Evolutionary conservation across 2,113 vertebrate genomes (phyloP).

Genomic region (Apus apus): DNA sequence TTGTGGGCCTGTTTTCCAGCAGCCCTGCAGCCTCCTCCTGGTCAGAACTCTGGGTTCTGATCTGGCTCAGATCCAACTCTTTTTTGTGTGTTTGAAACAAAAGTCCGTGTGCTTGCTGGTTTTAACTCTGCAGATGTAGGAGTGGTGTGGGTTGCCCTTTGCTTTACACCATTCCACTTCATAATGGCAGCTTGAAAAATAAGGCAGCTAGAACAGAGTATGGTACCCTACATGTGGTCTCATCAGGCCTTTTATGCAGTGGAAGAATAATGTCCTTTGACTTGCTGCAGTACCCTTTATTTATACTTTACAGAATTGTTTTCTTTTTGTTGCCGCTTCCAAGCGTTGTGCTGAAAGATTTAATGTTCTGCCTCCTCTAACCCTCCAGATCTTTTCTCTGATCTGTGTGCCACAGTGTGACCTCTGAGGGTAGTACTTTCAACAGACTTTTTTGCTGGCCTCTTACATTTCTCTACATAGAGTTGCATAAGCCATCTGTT

Average conservation of each 20-base stretch:
- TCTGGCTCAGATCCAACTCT: neutral
- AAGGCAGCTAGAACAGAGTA: neutral
- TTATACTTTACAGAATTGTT: neutral
- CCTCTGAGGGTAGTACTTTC: neutral
- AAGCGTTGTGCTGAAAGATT: neutral
- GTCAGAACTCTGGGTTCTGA: neutral
- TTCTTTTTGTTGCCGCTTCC: neutral
- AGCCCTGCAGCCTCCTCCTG: neutral
- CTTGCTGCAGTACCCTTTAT: neutral
- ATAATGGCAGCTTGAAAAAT: neutral
- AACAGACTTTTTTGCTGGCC: neutral
- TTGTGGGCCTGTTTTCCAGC: neutral
- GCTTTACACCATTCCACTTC: neutral
- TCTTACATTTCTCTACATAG: neutral
- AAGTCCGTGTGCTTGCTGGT: neutral
- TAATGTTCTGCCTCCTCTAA: neutral
- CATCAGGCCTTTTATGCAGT: neutral
- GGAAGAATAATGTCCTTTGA: neutral
- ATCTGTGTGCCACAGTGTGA: neutral
- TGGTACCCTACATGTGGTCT: neutral
- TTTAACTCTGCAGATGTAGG: neutral
- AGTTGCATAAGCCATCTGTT: constrained; percentile 26
- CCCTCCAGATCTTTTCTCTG: neutral
- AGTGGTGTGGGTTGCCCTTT: neutral
- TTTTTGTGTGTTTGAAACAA: neutral